Base-by-base conservation (phyloP, 2,888 invertebrate species). In the Frankliniella fusca region DNA sequence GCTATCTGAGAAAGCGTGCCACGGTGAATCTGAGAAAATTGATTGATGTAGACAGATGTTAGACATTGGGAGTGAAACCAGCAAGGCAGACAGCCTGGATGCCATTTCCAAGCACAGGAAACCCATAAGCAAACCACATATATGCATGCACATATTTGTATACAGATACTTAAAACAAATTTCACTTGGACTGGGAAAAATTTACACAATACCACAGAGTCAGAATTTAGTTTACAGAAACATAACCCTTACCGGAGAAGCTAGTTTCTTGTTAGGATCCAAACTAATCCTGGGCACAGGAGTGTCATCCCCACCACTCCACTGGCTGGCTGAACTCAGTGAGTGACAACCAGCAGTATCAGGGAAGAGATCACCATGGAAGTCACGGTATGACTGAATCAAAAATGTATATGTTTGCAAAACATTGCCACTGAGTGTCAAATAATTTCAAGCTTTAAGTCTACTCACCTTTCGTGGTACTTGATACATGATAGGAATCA, bases 401-500 rank as follows among this genome's bases (percentile, higher is more conserved):
- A 84, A 81, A 84, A 83, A 82, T 80, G 61, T 81, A 82, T 81
- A 20, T 81, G 5, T 81, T 54, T 10, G 28, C 18, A 81, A 49
- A 28, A 0, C 27, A 82, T 48, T 1, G 38, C 11, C 79, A 48
- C 2, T 81, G 70, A 48, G 79, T 70, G 50, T 23, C 20, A 80
- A 23, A 81, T 81, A 81, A 81, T 79, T n/a, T n/a, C 65, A 81
- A 54, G 27, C 80, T 28, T n/a, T n/a, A n/a, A 79, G 50, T 70
- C 50, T 27, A 83, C 87, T 85, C 86, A 96, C 96, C 92, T 96
- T 96, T 86, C 97, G 90, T 18, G 97, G 97, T 85, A 97, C 97
- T 89, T 97, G 96, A 89, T 97, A 98, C 90, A 96, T 97, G 84
- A 97, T 94, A 27, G 98, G 97, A 86, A 97, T 93, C 80, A 98